Base-by-base conservation (phyloP, 1,140 invertebrate species). In the Andrena cerasifolii region DNA sequence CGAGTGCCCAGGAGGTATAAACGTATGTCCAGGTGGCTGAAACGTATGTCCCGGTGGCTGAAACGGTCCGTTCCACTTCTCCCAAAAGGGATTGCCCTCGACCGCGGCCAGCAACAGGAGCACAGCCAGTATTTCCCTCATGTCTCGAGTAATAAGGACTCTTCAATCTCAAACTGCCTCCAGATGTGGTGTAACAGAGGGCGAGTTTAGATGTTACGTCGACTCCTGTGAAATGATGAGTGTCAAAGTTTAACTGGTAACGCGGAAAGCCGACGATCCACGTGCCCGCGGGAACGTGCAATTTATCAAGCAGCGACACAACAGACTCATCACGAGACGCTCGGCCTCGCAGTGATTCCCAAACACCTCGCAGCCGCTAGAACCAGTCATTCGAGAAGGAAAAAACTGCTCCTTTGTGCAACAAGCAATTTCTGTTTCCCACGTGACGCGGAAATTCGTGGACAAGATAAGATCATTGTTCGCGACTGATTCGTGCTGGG, bases 71-170 rank as follows among this genome's bases (percentile, higher is more conserved):
- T 24, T 53, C 49, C 47, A 53, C 18, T 36, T 26, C 36, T 6
- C 16, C 0, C 5, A 43, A 7, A n/a, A 2, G 0, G 0, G n/a
- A n/a, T n/a, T 16, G n/a, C 49, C 61, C 21, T 54, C 4, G 0
- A 1, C 61, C 8, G 43, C 49, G 7, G 61, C 18, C 14, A 54
- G 2, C 31, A 74, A 16, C n/a, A 74, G 36, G 1, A 21, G 10
- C 4, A 66, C 1, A 14, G 68, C 51, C n/a, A 79, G 0, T 12
- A 62, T 59, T 14, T 21, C 4, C 12, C 78, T 58, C 26, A 77
- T 47, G 2, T 54, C 4, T n/a, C 54, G 21, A 18, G n/a, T 3
- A 49, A 24, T 3, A 33, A 0, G 16, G 24, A 40, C 1, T n/a
- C 47, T 16, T 36, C n/a, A 24, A n/a, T 10, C 16, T 28, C 24